Conservation (phyloP, 2,888 invertebrate species). For the Tipula lateralis region DNA sequence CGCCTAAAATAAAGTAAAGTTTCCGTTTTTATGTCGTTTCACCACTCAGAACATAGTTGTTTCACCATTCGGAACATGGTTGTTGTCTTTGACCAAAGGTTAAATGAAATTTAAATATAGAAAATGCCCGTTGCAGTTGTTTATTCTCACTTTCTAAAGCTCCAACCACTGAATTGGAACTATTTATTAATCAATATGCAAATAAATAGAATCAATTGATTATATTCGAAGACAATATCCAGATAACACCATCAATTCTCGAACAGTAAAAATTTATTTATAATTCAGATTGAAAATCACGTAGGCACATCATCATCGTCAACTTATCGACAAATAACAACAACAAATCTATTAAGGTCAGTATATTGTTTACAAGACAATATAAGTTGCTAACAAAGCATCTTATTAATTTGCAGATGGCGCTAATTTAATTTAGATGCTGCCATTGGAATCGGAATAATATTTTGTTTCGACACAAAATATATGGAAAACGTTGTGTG, state of each 20-base stretch:
- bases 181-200: too few relatives aligned
- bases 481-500: background rate
- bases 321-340: background rate
- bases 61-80: too few relatives aligned
- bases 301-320: background rate
- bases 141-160: too few relatives aligned
- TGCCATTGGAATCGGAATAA: too few relatives aligned
- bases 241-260: background rate
- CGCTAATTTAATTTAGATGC: background rate
- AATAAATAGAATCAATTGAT: background rate
- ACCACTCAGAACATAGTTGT: too few relatives aligned
- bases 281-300: background rate
- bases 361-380: background rate
- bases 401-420: background rate
- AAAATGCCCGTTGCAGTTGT: too few relatives aligned
- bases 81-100: too few relatives aligned
- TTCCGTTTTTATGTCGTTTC: too few relatives aligned
- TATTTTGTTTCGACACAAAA: background rate
- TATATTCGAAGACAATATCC: background rate
- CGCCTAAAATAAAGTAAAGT: too few relatives aligned
- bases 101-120: too few relatives aligned
- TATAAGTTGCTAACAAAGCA: background rate
- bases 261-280: background rate
- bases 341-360: background rate
- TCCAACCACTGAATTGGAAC: too few relatives aligned